phyloP scores from a whole-genome alignment of 2,113 vertebrate species.

The Nothocercus nigrocapillus region DNA sequence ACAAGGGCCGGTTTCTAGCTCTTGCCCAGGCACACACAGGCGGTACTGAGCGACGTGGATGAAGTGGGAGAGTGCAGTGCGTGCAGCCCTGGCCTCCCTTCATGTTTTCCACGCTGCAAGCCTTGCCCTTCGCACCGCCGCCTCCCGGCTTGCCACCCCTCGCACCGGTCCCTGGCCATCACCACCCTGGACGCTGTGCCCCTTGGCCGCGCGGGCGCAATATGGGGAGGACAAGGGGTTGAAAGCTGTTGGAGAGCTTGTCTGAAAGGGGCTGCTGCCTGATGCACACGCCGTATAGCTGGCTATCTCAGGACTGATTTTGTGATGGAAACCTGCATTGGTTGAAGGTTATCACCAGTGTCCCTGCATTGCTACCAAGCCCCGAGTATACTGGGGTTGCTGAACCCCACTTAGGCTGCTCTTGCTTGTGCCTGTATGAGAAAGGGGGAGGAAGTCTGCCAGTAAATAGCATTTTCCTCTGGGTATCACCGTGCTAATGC shows the following conservation, averaged over 20 bases:
- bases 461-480: no score
- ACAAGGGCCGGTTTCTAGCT: fast-evolving
- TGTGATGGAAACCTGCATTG: no score
- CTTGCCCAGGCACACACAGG: neutral
- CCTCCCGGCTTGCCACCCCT: neutral
- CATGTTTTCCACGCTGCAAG: no score
- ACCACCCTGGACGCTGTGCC: neutral
- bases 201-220: neutral
- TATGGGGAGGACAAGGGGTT: neutral
- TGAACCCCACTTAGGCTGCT: fast-evolving
- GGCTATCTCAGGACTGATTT: no score
- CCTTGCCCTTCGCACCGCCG: neutral
- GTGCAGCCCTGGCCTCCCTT: neutral
- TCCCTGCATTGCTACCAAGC: neutral
- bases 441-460: neutral
- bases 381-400: neutral
- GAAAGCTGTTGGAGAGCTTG: neutral
- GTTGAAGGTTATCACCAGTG: neutral
- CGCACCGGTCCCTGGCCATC: neutral
- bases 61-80: fast-evolving
- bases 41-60: fast-evolving
- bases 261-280: no score
- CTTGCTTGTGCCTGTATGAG: neutral
- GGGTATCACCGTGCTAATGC: neutral
- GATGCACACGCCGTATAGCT: no score